A percentile compares a stretch with the other conserved stretches of the same genome.
Conservation (phyloP, 1,140 invertebrate genomes). For the Mercenaria mercenaria region DNA sequence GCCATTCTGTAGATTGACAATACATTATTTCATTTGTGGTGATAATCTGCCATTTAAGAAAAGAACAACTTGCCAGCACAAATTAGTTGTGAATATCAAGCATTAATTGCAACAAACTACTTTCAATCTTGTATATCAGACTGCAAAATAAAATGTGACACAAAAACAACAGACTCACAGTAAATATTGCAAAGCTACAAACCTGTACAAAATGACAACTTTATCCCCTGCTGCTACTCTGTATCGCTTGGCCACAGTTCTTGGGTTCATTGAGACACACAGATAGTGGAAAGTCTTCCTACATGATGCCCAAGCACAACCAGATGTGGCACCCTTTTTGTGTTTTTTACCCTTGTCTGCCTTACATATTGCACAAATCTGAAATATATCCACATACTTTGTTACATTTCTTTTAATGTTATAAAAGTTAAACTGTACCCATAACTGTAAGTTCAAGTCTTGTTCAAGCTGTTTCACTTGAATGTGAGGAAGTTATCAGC, state of each 20-base stretch:
- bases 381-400: constrained; percentile 31
- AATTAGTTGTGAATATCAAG: too few relatives aligned
- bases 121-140: too few relatives aligned
- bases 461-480: too few relatives aligned
- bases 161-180: too few relatives aligned
- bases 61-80: too few relatives aligned
- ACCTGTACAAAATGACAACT: constrained; percentile 58
- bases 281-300: constrained; percentile 73
- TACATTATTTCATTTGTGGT: too few relatives aligned
- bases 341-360: constrained; percentile 59
- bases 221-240: constrained; percentile 58
- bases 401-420: background rate
- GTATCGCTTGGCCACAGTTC: constrained; percentile 67
- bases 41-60: too few relatives aligned
- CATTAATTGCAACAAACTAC: too few relatives aligned
- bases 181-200: background rate
- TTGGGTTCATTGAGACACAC: constrained; percentile 66
- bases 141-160: too few relatives aligned
- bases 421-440: constrained; percentile 9
- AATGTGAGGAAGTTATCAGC: too few relatives aligned
- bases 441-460: too few relatives aligned
- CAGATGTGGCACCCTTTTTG: constrained; percentile 68
- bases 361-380: constrained; percentile 72
- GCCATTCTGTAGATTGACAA: too few relatives aligned
- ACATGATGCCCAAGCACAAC: constrained; percentile 72